Evolutionary conservation across 1,140 invertebrate species (phyloP).

Genomic region (Antheraea mylitta): DNA sequence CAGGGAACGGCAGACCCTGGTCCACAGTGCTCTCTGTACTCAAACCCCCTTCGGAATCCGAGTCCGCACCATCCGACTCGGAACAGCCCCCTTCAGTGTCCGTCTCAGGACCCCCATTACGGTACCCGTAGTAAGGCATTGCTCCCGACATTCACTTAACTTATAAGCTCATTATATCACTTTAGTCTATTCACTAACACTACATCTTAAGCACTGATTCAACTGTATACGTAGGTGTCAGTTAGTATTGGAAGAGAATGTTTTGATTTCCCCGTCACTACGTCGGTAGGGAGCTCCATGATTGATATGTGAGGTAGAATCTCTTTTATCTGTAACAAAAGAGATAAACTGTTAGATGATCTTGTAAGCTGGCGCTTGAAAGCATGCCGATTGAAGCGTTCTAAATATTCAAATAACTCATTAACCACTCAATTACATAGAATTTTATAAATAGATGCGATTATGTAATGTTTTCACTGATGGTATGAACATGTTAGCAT

Average conservation of each 20-base stretch:
- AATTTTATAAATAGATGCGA: background rate
- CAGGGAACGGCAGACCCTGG: conserved; percentile 91
- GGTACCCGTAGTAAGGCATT: conserved; percentile 77
- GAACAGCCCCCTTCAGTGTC: conserved; percentile 63
- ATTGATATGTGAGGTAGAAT: conserved; percentile 28
- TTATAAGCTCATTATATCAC: conserved; percentile 74
- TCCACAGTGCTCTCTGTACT: conserved; percentile 79
- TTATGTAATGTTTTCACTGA: background rate
- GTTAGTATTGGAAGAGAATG: conserved; percentile 53
- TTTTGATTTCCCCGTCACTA: conserved; percentile 37
- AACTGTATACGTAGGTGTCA: conserved; percentile 67
- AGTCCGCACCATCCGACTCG: conserved; percentile 78
- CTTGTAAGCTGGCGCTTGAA: conserved; percentile 3
- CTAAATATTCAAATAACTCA: conserved; percentile 1
- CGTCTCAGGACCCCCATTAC: conserved; percentile 53
- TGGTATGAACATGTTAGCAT: background rate
- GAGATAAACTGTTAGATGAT: conserved; percentile 26
- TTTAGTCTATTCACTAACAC: conserved; percentile 57
- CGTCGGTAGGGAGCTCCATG: conserved; percentile 42
- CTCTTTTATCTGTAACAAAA: conserved; percentile 61
- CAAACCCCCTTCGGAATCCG: conserved; percentile 81
- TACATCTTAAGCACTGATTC: conserved; percentile 56
- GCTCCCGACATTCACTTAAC: conserved; percentile 63
- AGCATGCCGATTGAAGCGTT: conserved; percentile 5
- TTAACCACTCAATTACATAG: background rate